Evolutionary conservation across 2,888 invertebrate species (phyloP).

Genomic region (Opisthograptis luteolata): DNA sequence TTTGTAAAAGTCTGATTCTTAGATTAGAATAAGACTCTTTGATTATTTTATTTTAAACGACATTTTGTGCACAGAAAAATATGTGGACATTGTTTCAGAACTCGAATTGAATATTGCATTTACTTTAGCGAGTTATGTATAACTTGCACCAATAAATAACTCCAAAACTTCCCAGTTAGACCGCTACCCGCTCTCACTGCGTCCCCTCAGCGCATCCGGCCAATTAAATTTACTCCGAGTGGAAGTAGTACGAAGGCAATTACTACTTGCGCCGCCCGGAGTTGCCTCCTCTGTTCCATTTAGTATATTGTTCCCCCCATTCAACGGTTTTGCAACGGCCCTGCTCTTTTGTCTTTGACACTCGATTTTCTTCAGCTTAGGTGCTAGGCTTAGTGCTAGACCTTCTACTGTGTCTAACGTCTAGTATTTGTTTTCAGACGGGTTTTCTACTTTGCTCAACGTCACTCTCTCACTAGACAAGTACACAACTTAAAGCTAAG

Average conservation of each 20-base stretch:
- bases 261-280: constrained; percentile 37
- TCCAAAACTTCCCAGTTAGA: not conserved
- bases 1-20: no score
- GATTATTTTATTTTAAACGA: no score
- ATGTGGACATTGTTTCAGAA: no score
- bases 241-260: constrained; percentile 46
- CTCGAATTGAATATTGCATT: no score
- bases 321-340: not conserved
- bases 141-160: not conserved
- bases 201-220: constrained; percentile 31
- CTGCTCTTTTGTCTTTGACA: not conserved
- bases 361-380: not conserved
- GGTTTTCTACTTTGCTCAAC: no score
- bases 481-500: no score
- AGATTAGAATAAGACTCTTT: no score
- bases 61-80: no score
- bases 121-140: no score
- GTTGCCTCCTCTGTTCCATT: constrained; percentile 15
- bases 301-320: constrained; percentile 3
- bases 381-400: not conserved
- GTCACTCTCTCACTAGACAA: no score
- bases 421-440: not conserved
- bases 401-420: no score
- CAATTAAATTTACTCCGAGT: constrained; percentile 51
- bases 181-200: constrained; percentile 26